Percentiles rank a stretch among this genome's conserved stretches.
Evolutionary conservation across 2,888 invertebrate species (phyloP).

Genomic region (Drosophila melanosoma): DNA sequence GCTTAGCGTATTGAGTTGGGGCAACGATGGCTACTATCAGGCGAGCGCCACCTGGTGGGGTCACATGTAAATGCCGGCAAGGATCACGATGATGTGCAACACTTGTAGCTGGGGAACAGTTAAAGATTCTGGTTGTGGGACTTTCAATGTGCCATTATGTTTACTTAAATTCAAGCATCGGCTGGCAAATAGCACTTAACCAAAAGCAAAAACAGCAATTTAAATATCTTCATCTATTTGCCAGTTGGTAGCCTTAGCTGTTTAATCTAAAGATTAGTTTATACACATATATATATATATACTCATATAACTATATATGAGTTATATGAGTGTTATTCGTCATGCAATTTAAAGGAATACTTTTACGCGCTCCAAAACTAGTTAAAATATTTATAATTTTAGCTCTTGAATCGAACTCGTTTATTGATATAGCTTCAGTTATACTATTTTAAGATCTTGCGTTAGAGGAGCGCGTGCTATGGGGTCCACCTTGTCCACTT

Average conservation of each 20-base stretch:
- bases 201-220: background rate
- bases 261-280: constrained; percentile 31
- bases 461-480: background rate
- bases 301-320: background rate
- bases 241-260: constrained; percentile 10
- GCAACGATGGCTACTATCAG: constrained; percentile 69
- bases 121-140: constrained; percentile 67
- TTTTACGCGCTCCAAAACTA: background rate
- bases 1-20: constrained; percentile 64
- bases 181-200: constrained; percentile 17
- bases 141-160: constrained; percentile 75
- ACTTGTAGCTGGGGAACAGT: constrained; percentile 1
- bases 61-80: constrained; percentile 53
- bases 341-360: constrained; percentile 1
- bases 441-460: background rate
- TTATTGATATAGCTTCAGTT: background rate
- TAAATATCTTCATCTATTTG: background rate
- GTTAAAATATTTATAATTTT: background rate
- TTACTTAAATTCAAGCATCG: constrained; percentile 59
- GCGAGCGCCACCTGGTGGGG: constrained; percentile 72
- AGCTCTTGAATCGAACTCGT: background rate
- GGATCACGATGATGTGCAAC: background rate
- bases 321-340: constrained; percentile 16
- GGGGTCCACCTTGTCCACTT: background rate
- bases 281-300: constrained; percentile 6